Conservation (phyloP, 2,888 invertebrate species). For the Nematopogon swammerdamellus region DNA sequence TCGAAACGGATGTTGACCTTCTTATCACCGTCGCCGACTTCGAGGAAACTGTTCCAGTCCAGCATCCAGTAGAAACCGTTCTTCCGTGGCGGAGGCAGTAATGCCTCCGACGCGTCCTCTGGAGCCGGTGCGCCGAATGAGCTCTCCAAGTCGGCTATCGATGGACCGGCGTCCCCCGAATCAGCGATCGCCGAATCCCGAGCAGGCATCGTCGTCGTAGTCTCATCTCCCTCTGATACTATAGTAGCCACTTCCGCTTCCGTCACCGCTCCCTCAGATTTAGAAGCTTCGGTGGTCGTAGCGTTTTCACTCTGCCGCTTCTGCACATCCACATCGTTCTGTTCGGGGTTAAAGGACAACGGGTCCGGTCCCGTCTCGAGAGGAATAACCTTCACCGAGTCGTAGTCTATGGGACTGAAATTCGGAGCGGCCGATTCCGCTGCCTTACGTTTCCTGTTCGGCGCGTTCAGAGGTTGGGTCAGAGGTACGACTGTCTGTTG, state of each 20-base stretch:
- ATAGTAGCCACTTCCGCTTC: background rate
- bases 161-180: conserved; percentile 44
- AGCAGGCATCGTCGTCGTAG: conserved; percentile 11
- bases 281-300: conserved; percentile 18
- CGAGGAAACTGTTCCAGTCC: conserved; percentile 84
- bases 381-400: conserved; percentile 42
- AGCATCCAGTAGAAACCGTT: conserved; percentile 82
- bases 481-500: conserved; percentile 30
- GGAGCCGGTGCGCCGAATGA: conserved; percentile 71
- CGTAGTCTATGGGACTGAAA: conserved; percentile 40
- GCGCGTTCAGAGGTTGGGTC: conserved; percentile 36
- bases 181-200: conserved; percentile 41
- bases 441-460: conserved; percentile 26
- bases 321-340: conserved; percentile 12
- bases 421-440: conserved; percentile 15
- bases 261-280: conserved; percentile 5
- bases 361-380: conserved; percentile 35
- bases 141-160: conserved; percentile 66
- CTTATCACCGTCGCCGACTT: conserved; percentile 73
- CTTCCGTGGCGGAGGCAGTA: conserved; percentile 62
- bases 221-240: conserved; percentile 17
- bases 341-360: conserved; percentile 18
- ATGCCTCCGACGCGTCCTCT: conserved; percentile 55
- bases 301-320: conserved; percentile 27
- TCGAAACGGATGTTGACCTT: conserved; percentile 77